Conservation (phyloP, 1,140 invertebrate species). For the Euschistus heros region DNA sequence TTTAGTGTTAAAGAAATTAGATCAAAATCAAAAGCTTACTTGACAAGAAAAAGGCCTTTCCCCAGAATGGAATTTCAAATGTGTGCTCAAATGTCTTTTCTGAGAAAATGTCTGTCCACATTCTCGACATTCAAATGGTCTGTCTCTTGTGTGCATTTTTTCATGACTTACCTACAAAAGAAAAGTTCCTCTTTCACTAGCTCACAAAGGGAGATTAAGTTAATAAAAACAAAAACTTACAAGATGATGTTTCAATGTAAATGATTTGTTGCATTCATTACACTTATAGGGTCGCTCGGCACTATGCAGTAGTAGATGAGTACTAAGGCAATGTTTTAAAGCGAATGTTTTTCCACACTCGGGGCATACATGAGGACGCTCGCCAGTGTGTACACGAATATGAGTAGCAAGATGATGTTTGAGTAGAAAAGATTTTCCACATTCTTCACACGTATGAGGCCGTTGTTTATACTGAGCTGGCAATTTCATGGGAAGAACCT, state of each 20-base stretch:
- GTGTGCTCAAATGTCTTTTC: conserved; percentile 70
- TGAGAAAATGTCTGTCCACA: conserved; percentile 70
- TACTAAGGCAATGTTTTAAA: conserved; percentile 67
- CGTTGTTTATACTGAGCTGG: conserved; percentile 45
- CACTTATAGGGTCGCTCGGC: conserved; percentile 71
- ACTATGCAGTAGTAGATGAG: conserved; percentile 66
- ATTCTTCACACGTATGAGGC: conserved; percentile 67
- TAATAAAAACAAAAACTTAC: conserved; percentile 24
- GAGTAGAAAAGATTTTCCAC: conserved; percentile 68
- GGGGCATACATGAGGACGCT: conserved; percentile 68
- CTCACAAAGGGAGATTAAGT: background rate
- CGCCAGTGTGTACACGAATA: conserved; percentile 64
- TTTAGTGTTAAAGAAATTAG: too few relatives aligned
- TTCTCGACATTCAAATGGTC: conserved; percentile 68
- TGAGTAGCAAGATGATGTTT: conserved; percentile 74
- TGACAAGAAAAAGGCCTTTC: conserved; percentile 76
- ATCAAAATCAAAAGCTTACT: conserved; percentile 22
- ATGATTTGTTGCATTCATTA: conserved; percentile 74
- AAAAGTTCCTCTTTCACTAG: background rate
- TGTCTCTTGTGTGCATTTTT: conserved; percentile 54
- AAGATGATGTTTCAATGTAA: conserved; percentile 54
- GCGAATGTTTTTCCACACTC: conserved; percentile 80
- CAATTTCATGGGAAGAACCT: background rate
- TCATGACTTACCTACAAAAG: conserved; percentile 34
- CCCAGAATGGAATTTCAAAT: conserved; percentile 77